These are phyloP conservation scores for Athrips mouffetella DNA, from an alignment of 2,888 invertebrate species.

Conservation along the genomic window DNA sequence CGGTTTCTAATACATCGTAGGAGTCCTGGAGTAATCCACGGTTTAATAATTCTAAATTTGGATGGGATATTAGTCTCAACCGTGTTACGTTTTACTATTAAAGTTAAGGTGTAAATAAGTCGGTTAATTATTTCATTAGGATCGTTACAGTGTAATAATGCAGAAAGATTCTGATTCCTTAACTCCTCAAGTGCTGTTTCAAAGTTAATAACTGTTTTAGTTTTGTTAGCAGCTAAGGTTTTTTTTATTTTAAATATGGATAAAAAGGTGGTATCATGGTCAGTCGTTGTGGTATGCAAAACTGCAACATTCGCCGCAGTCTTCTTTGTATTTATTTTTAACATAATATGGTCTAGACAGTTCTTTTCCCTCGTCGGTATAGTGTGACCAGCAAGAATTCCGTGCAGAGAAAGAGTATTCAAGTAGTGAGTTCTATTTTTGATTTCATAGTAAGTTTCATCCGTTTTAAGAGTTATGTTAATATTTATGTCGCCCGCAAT, in stretches of 20 bases:
- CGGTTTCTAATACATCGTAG: background rate
- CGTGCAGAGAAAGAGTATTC: too few relatives aligned
- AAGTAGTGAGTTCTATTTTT: background rate
- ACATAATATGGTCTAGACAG: background rate
- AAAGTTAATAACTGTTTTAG: background rate
- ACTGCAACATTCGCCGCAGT: background rate
- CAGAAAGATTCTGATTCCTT: background rate
- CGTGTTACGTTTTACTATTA: background rate
- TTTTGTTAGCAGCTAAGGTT: background rate
- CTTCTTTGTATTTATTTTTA: background rate
- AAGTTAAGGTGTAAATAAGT: background rate
- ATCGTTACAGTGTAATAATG: background rate
- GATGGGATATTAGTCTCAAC: too few relatives aligned
- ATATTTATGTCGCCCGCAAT: too few relatives aligned
- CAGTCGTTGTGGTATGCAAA: background rate
- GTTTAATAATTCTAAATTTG: background rate
- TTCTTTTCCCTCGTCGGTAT: too few relatives aligned
- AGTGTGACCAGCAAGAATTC: too few relatives aligned
- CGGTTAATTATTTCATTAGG: too few relatives aligned
- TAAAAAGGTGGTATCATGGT: background rate
- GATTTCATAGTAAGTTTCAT: background rate
- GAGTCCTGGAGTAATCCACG: too few relatives aligned
- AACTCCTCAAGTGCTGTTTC: background rate
- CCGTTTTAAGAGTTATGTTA: constrained; percentile 10
- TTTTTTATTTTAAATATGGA: background rate